A percentile compares a stretch with the other conserved stretches of the same genome.
Evolutionary conservation across 1,140 invertebrate genomes (phyloP).

Genomic region (Apis florea): DNA sequence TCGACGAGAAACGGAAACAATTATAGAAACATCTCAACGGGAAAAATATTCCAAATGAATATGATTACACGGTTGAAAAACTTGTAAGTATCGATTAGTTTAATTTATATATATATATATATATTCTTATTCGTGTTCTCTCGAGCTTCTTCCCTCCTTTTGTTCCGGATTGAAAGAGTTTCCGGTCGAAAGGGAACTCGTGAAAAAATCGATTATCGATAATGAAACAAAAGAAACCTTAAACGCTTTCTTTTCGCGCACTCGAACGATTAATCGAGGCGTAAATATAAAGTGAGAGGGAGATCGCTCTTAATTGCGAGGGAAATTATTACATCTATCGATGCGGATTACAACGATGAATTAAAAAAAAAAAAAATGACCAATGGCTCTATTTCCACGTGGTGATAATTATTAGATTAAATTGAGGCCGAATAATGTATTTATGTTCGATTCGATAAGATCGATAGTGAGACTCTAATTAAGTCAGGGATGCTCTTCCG

Average conservation of each 20-base stretch:
- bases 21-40: not conserved
- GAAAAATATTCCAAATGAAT: not conserved
- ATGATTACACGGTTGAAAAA: constrained; percentile 24
- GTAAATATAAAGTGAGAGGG: not conserved
- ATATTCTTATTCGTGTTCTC: constrained; percentile 1
- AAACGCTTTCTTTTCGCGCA: constrained; percentile 16
- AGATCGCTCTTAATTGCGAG: not conserved
- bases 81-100: constrained; percentile 1
- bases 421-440: not conserved
- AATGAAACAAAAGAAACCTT: constrained; percentile 1
- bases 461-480: not conserved
- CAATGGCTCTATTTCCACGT: not conserved
- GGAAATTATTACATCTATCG: not conserved
- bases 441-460: constrained; percentile 1
- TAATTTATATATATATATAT: constrained; percentile 1
- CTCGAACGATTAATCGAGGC: constrained; percentile 2
- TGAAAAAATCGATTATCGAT: constrained; percentile 9
- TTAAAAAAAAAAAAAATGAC: not conserved
- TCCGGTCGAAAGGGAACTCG: no score
- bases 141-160: not conserved
- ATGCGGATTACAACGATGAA: not conserved
- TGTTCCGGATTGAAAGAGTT: not conserved
- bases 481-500: not conserved
- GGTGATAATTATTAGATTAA: not conserved
- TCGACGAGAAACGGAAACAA: not conserved